A percentile compares a stretch with the other conserved stretches of the same genome.
Evolutionary conservation across 1,140 invertebrate genomes (phyloP).

Genomic region (Calliopsis andreniformis): DNA sequence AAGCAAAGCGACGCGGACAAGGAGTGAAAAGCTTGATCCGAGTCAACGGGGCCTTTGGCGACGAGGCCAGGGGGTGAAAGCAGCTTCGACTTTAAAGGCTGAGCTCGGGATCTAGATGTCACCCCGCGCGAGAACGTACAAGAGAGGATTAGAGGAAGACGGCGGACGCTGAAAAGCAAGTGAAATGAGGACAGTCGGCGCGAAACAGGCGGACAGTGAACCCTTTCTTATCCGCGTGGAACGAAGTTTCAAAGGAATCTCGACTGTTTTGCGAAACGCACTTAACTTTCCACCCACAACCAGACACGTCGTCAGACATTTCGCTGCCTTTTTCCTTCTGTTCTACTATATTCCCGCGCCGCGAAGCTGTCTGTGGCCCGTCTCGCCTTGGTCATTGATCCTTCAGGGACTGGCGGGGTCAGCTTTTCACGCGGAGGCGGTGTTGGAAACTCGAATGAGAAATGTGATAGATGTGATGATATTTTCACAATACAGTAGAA

Average conservation of each 20-base stretch:
- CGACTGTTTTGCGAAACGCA: constrained; percentile 50
- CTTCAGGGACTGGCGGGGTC: constrained; percentile 17
- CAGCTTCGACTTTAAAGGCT: constrained; percentile 69
- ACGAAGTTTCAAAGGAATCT: constrained; percentile 60
- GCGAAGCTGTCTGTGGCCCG: constrained; percentile 45
- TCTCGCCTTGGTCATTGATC: constrained; percentile 54
- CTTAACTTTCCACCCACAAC: constrained; percentile 58
- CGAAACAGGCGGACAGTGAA: constrained; percentile 46
- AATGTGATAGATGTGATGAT: too few species aligned
- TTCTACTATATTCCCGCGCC: constrained; percentile 17
- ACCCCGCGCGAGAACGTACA: constrained; percentile 61
- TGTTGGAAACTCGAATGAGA: too few species aligned
- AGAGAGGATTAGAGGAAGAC: constrained; percentile 58
- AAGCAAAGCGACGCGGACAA: constrained; percentile 23
- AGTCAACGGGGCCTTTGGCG: constrained; percentile 59
- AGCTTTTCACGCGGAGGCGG: not conserved
- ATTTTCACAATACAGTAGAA: too few species aligned
- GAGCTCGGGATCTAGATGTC: constrained; percentile 66
- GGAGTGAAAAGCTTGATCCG: constrained; percentile 62
- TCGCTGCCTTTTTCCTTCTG: constrained; percentile 31
- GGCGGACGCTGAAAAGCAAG: not conserved
- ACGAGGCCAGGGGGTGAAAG: constrained; percentile 62
- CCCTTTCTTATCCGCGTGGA: constrained; percentile 58
- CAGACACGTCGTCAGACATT: constrained; percentile 31
- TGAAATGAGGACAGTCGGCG: not conserved